phyloP scores from a whole-genome alignment of 1,140 invertebrate genomes.

The Probaryconus sp. region DNA sequence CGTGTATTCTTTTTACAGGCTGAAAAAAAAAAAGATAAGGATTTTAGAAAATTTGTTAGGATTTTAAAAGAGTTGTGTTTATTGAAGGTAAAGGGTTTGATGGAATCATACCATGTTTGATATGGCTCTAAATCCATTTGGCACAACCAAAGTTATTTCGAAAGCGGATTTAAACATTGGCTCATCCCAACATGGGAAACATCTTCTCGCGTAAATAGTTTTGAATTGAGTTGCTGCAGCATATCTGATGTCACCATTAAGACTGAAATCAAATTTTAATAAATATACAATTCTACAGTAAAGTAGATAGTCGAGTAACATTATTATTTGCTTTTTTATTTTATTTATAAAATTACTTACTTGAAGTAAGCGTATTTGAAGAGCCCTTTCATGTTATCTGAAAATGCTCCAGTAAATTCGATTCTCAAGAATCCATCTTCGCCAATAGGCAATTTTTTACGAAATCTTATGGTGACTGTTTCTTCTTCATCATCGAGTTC shows the following conservation, averaged over 20 bases:
- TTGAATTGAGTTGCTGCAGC: constrained; percentile 93
- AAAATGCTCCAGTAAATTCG: constrained; percentile 88
- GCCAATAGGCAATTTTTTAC: constrained; percentile 80
- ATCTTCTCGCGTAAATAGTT: constrained; percentile 91
- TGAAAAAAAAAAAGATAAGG: constrained; percentile 25
- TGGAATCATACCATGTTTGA: constrained; percentile 98
- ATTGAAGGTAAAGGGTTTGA: no score
- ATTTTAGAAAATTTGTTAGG: neutral
- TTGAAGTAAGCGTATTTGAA: constrained; percentile 90
- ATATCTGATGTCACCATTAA: constrained; percentile 83
- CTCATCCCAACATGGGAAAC: constrained; percentile 98
- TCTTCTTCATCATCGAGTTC: constrained; percentile 76
- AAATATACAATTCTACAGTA: no score
- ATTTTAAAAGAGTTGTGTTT: no score
- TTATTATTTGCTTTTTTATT: constrained; percentile 10
- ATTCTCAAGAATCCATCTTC: constrained; percentile 80
- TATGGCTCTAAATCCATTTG: constrained; percentile 86
- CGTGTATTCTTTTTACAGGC: constrained; percentile 15
- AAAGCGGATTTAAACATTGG: constrained; percentile 96
- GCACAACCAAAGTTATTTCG: constrained; percentile 89
- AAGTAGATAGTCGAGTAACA: no score
- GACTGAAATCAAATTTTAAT: constrained; percentile 71
- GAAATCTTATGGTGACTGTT: constrained; percentile 82
- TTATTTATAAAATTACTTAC: constrained; percentile 57
- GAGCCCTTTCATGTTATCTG: constrained; percentile 94